Percentiles rank a stretch among this genome's conserved stretches.
These are phyloP conservation scores for Thelaira solivaga DNA, from an alignment of 2,888 invertebrate genomes.

Conservation along the genomic window DNA sequence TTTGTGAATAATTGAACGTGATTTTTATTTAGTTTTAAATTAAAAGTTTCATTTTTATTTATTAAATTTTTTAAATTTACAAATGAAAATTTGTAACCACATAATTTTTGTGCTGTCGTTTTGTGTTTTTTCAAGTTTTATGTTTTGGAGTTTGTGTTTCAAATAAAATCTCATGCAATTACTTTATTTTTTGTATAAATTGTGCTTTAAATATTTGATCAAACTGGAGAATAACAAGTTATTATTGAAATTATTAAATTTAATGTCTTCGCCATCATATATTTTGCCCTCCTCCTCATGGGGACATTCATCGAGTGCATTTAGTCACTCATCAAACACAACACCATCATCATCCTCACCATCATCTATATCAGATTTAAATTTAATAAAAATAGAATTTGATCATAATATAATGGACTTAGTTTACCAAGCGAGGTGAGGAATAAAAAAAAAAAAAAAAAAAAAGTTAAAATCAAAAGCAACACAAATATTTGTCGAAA, in stretches of 20 bases:
- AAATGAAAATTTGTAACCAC: too few relatives aligned
- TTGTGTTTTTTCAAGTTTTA: not conserved
- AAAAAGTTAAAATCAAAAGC: not conserved
- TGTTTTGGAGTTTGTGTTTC: not conserved
- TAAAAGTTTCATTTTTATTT: too few relatives aligned
- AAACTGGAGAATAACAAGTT: constrained; percentile 61
- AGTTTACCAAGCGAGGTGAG: constrained; percentile 71
- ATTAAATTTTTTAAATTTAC: too few relatives aligned
- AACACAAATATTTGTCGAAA: too few relatives aligned
- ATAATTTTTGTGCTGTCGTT: not conserved
- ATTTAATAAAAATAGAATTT: constrained; percentile 73
- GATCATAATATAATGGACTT: constrained; percentile 76
- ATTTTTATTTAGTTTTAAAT: too few relatives aligned
- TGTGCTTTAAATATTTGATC: constrained; percentile 32
- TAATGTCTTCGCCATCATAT: constrained; percentile 54
- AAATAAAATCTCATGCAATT: not conserved
- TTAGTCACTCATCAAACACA: constrained; percentile 41
- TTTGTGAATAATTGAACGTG: too few relatives aligned
- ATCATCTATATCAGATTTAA: constrained; percentile 23
- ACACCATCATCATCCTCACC: not conserved
- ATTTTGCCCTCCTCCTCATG: constrained; percentile 38
- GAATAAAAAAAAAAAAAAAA: not conserved
- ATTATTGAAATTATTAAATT: constrained; percentile 57
- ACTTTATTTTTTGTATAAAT: not conserved
- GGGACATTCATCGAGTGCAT: constrained; percentile 41